Evolutionary conservation across 2,888 invertebrate species (phyloP).

Genomic region (Tigriopus californicus): DNA sequence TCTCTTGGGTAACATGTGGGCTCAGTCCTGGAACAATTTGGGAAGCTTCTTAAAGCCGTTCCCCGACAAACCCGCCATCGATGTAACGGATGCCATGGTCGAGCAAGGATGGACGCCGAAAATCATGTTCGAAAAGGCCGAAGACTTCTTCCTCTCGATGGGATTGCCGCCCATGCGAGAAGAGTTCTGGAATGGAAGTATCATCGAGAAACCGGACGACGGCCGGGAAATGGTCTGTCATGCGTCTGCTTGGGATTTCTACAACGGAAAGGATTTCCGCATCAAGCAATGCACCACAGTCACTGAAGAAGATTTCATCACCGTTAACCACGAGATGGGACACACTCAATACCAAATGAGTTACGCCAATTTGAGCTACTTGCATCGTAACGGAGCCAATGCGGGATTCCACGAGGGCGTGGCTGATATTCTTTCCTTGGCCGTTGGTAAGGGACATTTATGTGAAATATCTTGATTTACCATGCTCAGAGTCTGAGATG

Average conservation of each 20-base stretch:
- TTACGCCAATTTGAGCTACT: constrained; percentile 47
- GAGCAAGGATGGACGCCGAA: constrained; percentile 26
- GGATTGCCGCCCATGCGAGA: constrained; percentile 58
- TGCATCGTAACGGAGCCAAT: constrained; percentile 23
- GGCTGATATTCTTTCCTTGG: constrained; percentile 36
- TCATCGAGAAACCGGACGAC: constrained; percentile 52
- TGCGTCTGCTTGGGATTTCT: constrained; percentile 66
- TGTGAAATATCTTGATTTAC: no score
- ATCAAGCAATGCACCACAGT: constrained; percentile 24
- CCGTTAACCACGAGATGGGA: constrained; percentile 44
- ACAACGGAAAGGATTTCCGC: constrained; percentile 54
- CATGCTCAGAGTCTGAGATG: no score
- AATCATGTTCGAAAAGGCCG: constrained; percentile 56
- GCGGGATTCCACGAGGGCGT: constrained; percentile 40
- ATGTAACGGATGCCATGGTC: constrained; percentile 42
- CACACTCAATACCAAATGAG: constrained; percentile 59
- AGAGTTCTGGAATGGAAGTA: constrained; percentile 64
- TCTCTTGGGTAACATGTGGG: constrained; percentile 65
- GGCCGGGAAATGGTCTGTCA: constrained; percentile 44
- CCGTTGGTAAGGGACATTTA: constrained; percentile 31
- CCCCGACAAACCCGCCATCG: constrained; percentile 44
- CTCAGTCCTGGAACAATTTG: constrained; percentile 58
- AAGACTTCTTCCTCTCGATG: constrained; percentile 60
- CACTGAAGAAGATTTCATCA: constrained; percentile 23
- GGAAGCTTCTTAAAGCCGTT: constrained; percentile 55